These are phyloP conservation scores for Neoascia interrupta DNA, from an alignment of 2,888 invertebrate species.

Conservation along the genomic window DNA sequence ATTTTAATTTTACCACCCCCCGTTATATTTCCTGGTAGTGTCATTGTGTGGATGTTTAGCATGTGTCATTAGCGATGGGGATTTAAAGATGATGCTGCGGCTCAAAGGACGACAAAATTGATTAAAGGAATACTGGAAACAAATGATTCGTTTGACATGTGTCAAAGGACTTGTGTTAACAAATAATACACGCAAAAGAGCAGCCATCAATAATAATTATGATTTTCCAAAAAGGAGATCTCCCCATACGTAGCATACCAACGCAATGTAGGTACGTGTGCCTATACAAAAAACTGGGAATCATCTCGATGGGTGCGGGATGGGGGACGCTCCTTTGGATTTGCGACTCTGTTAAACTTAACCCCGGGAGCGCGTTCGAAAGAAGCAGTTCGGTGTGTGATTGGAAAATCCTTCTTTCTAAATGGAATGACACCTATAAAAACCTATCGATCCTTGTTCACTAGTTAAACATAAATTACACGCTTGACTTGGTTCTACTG, in stretches of 20 bases:
- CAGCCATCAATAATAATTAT: constrained; percentile 23
- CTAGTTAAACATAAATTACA: constrained; percentile 69
- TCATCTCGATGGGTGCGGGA: not conserved
- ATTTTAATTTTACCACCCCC: constrained; percentile 45
- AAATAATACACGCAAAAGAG: constrained; percentile 8
- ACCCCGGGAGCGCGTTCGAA: too few relatives aligned
- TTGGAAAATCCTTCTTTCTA: constrained; percentile 57
- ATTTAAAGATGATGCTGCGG: constrained; percentile 30
- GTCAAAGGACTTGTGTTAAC: constrained; percentile 20
- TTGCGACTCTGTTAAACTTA: too few relatives aligned
- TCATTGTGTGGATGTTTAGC: too few relatives aligned
- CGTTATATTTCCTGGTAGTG: too few relatives aligned
- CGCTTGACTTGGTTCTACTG: constrained; percentile 59
- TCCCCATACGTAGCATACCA: not conserved
- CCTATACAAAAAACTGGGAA: constrained; percentile 3
- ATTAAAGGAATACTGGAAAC: constrained; percentile 5
- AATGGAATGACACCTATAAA: constrained; percentile 68
- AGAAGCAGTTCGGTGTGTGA: constrained; percentile 31
- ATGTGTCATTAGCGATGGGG: constrained; percentile 47
- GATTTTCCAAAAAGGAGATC: not conserved
- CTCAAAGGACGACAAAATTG: constrained; percentile 34
- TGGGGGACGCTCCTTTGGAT: not conserved
- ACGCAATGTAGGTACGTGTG: constrained; percentile 16
- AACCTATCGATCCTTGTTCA: constrained; percentile 66
- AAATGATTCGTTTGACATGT: constrained; percentile 23